Base-by-base conservation (phyloP, 2,797 vertebrate genomes). In the Ammospiza maritima region DNA sequence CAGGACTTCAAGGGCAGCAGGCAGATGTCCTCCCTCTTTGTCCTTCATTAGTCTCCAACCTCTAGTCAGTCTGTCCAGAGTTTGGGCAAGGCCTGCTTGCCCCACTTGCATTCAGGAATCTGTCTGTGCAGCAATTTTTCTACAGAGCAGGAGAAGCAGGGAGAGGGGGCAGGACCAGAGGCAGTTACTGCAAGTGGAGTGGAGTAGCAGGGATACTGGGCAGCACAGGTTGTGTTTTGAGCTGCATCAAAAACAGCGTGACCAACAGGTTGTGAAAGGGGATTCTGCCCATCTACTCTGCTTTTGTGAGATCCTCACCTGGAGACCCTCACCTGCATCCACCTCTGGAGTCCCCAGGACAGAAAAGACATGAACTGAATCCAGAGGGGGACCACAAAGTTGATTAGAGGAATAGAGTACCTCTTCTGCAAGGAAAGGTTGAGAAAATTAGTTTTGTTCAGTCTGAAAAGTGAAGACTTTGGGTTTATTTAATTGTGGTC, bases 281-380 rank as follows among this genome's bases (percentile, higher is more conserved):
- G n/a, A 73, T 78, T 72, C 27, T 90, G 22, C 26, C 16, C 26
- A 26, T 84, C 66, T 65, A 16, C 32, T 75, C 42, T 0, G 0
- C 30, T 47, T 40, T 60, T 16, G 9, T 47, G 30, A 66, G 66
- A 84, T 4, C 38, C 29, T 6, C 16, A 89, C 9, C 21, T 60
- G 73, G 30, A 66, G 66, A 84, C 5, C 38, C 29, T 6, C 16
- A 89, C 9, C 22, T 60, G 66, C 18, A 58, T 71, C 9, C 26
- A 53, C 7, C 26, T 58, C 16, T 42, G 73, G 30, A 32, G 26
- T 54, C 34, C 13, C 13, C 18, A 47, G 26, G 12, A 53, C 34
- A 54, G 19, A 34, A 84, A 60, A 53, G 40, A 78, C 19, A 34
- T 47, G 0, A 0, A 3, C 21, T 1, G 0, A 72, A 58, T 48